A percentile compares a stretch with the other conserved stretches of the same genome.
Evolutionary conservation across 1,140 invertebrate genomes (phyloP).

Genomic region (Drosophila paulistorum): DNA sequence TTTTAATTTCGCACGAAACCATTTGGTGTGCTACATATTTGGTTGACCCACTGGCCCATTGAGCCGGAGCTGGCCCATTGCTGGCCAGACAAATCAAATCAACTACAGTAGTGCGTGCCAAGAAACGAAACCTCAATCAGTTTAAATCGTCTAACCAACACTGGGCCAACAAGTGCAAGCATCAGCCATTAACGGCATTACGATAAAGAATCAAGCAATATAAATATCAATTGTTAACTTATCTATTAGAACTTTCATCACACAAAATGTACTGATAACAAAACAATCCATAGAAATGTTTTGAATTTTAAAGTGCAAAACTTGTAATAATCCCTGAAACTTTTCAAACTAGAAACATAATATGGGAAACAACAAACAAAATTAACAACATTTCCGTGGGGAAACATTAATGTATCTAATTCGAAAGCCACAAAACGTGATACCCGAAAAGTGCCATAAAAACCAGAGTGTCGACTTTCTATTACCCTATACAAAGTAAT

Average conservation of each 20-base stretch:
- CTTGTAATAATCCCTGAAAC: neutral
- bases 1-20: slow-evolving; percentile 31
- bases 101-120: neutral
- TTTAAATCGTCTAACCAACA: too few species aligned
- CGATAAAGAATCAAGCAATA: too few species aligned
- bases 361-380: neutral
- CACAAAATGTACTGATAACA: too few species aligned
- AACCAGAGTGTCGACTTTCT: too few species aligned
- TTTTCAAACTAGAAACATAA: neutral
- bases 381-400: slow-evolving; percentile 6
- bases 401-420: neutral
- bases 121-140: neutral
- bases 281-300: neutral
- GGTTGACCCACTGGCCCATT: slow-evolving; percentile 20
- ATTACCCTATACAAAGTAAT: neutral
- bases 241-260: too few species aligned
- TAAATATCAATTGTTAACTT: too few species aligned
- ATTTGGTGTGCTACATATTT: slow-evolving; percentile 18
- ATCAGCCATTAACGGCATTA: too few species aligned
- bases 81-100: slow-evolving; percentile 9
- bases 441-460: neutral
- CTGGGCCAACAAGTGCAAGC: too few species aligned
- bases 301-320: neutral
- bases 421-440: slow-evolving; percentile 2
- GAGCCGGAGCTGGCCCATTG: neutral